phyloP scores from a whole-genome alignment of 2,113 vertebrate genomes.

The Poeciliopsis prolifica region DNA sequence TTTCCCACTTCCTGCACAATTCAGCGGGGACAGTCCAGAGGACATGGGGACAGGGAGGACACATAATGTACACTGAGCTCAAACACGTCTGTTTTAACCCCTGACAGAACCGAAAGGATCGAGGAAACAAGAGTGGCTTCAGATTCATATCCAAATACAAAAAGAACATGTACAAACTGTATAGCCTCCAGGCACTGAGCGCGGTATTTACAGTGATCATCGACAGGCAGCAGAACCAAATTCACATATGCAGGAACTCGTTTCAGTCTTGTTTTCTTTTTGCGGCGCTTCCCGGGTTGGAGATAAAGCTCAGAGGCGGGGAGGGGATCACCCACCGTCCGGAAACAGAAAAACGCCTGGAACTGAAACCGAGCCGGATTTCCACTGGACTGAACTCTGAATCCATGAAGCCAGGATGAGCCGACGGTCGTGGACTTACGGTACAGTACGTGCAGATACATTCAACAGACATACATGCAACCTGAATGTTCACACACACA shows the following conservation, averaged over 20 bases:
- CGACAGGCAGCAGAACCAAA: slow-evolving; percentile 56
- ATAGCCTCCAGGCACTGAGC: slow-evolving; percentile 73
- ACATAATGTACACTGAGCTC: slow-evolving; percentile 75
- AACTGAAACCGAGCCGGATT: no score
- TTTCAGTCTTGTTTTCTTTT: neutral
- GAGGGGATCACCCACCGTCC: slow-evolving; percentile 56
- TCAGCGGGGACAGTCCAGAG: slow-evolving; percentile 64
- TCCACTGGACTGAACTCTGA: neutral
- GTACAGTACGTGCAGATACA: slow-evolving; percentile 54
- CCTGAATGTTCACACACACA: slow-evolving; percentile 25
- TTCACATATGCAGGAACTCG: slow-evolving; percentile 56
- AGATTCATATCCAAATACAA: slow-evolving; percentile 75
- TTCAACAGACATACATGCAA: slow-evolving; percentile 56
- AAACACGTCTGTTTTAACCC: slow-evolving; percentile 68
- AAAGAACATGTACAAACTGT: slow-evolving; percentile 77
- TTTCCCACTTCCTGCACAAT: slow-evolving; percentile 73
- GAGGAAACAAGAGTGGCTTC: slow-evolving; percentile 28
- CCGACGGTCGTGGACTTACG: slow-evolving; percentile 21
- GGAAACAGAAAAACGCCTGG: neutral
- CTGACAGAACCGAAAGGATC: slow-evolving; percentile 43
- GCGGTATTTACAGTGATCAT: slow-evolving; percentile 69
- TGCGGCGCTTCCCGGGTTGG: slow-evolving; percentile 25
- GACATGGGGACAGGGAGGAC: slow-evolving; percentile 65
- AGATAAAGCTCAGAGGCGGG: slow-evolving; percentile 49
- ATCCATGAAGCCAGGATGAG: slow-evolving; percentile 8